Evolutionary conservation across 2,797 vertebrate species (phyloP).

Genomic region (Echeneis naucrates): DNA sequence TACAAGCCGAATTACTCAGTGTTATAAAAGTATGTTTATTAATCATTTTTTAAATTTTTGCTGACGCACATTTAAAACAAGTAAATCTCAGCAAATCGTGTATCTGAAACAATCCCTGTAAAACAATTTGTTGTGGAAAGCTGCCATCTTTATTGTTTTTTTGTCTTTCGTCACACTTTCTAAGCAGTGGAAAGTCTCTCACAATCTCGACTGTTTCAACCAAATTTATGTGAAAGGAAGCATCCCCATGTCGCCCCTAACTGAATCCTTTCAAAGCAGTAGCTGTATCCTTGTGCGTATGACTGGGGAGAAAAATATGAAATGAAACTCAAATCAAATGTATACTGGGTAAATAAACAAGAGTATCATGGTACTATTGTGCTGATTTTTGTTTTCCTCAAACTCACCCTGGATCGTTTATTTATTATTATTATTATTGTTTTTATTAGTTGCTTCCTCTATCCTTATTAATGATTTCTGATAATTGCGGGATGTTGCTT

Average conservation of each 20-base stretch:
- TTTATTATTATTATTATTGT: no score
- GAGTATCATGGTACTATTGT: not conserved
- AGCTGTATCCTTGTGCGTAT: not conserved
- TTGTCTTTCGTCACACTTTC: not conserved
- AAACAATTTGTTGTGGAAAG: not conserved
- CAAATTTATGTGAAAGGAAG: conserved; percentile 7
- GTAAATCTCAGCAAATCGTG: not conserved
- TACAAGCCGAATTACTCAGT: not conserved
- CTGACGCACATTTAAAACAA: not conserved
- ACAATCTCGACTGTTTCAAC: not conserved
- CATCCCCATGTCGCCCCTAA: conserved; percentile 4
- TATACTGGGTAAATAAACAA: not conserved
- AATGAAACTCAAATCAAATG: no score
- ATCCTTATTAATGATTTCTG: not conserved
- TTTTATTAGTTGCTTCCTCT: not conserved
- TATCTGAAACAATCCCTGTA: not conserved
- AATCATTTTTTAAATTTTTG: not conserved
- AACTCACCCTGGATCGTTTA: not conserved
- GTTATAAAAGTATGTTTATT: not conserved
- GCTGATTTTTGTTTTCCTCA: not conserved
- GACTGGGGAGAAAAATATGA: no score
- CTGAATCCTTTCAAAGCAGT: not conserved
- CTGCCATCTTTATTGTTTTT: not conserved
- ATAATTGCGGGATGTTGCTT: not conserved
- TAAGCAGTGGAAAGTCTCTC: not conserved